phyloP scores from a whole-genome alignment of 2,113 vertebrate species.

The Eublepharis macularius region DNA sequence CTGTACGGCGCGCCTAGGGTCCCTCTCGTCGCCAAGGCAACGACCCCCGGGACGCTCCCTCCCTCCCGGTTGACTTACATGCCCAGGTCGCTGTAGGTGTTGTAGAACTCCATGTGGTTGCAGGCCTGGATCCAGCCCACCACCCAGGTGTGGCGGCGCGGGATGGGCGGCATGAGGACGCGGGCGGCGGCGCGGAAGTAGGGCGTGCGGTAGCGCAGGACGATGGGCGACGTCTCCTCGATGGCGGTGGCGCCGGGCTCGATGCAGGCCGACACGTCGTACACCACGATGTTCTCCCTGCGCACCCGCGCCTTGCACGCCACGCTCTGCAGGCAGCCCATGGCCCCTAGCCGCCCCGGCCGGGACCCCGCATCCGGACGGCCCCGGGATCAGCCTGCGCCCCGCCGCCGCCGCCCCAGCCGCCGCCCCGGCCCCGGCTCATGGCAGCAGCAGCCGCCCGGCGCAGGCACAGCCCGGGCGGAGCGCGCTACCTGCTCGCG shows the following conservation, averaged over 20 bases:
- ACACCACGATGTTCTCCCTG: constrained; percentile 93
- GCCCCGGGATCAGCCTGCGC: constrained; percentile 54
- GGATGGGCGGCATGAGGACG: constrained; percentile 92
- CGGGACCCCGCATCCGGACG: constrained; percentile 37
- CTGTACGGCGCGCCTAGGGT: too few relatives aligned
- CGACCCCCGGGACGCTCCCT: too few relatives aligned
- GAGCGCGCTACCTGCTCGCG: neutral
- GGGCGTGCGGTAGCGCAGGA: constrained; percentile 95
- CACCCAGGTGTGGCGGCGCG: constrained; percentile 94
- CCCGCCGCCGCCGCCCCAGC: neutral
- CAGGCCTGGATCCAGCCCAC: constrained; percentile 98
- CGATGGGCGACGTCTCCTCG: constrained; percentile 96
- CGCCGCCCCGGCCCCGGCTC: constrained; percentile 40
- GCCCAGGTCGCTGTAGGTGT: constrained; percentile 91
- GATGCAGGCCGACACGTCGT: constrained; percentile 93
- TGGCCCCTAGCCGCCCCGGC: constrained; percentile 68
- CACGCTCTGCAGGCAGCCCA: constrained; percentile 97
- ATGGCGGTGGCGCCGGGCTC: constrained; percentile 93
- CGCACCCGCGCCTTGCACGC: constrained; percentile 94
- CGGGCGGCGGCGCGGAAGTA: constrained; percentile 93
- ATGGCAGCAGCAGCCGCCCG: neutral
- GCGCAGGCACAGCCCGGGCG: neutral
- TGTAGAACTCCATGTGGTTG: constrained; percentile 99
- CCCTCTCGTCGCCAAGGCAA: too few relatives aligned
- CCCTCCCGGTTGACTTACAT: constrained; percentile 80